Evolutionary conservation across 2,113 vertebrate genomes (phyloP), one percentile per base, ranked within the genome.

Genomic region (Porphyrio hochstetteri): DNA sequence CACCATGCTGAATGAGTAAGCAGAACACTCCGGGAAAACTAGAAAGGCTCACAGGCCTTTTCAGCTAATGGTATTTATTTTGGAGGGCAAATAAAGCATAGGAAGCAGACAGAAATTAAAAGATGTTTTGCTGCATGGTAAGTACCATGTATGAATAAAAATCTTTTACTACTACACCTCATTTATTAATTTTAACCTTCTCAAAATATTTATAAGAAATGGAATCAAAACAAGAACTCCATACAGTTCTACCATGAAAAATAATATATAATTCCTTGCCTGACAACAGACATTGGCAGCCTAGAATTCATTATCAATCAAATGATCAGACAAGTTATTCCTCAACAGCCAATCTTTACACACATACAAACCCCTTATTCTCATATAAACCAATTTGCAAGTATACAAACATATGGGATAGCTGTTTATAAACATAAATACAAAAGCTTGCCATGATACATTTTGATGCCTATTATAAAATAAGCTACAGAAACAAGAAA

Each of bases 391-490:
- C 12, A 8, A 50, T 10, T 5, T 75, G 42, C 46, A 88, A 24
- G 60, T 23, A 29, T 1, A 35, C 5, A 24, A 42, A 59, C 8
- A 35, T 24, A 52, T 2, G 5, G 72, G 11, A 16, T 0, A 53
- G 10, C 0, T 59, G 27, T 72, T 81, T 27, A 35, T 17, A 82
- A 69, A 44, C 18, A 44, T 21, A 75, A 65, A 48, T 5, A 57
- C 35, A 56, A 69, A 91, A 86, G 29, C 20, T 68, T 60, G 28
- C 38, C 63, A 77, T 0, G 1, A 36, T 56, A 64, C 10, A 38
- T 8, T 56, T 77, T 2, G 67, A 50, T 23, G 5, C 2, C 4
- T 48, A 65, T 53, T 33, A 61, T 5, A 76, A 59, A 61, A 78
- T 4, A 33, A 27, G 20, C 7, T n/a, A 67, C 29, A 59, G 60